Conservation (phyloP, 1,140 invertebrate species). For the Dolichoris vasculosae region DNA sequence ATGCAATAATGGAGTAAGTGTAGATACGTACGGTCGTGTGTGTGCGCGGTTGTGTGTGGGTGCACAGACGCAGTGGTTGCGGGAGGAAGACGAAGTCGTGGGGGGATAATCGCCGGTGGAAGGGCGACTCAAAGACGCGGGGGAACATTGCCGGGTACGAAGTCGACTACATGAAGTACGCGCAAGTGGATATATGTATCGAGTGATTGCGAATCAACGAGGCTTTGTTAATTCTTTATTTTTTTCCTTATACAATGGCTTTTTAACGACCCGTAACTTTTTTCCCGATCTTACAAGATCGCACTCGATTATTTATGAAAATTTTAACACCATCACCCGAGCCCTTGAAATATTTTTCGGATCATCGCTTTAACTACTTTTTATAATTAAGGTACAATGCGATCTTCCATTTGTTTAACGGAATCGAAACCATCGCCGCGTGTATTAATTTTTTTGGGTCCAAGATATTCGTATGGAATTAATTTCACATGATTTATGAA, state of each 20-base stretch:
- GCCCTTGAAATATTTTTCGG: not conserved
- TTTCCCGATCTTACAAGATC: not conserved
- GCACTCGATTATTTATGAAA: not conserved
- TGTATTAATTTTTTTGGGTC: not conserved
- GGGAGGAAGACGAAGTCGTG: conserved; percentile 22
- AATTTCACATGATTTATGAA: not conserved
- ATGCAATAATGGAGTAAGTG: not conserved
- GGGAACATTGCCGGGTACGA: not conserved
- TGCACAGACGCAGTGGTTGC: not conserved
- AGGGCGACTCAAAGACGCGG: conserved; percentile 21
- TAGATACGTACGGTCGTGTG: not conserved
- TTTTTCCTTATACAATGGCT: too few species aligned
- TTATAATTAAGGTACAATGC: not conserved
- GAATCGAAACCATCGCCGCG: not conserved
- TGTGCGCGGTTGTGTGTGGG: not conserved
- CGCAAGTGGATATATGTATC: not conserved
- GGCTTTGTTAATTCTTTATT: not conserved
- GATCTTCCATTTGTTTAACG: not conserved
- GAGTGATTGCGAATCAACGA: not conserved
- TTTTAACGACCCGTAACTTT: not conserved
- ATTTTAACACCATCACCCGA: not conserved
- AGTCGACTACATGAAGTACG: not conserved
- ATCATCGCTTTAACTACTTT: too few species aligned
- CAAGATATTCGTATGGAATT: not conserved
- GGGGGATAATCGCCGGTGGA: conserved; percentile 39